A percentile compares a stretch with the other conserved stretches of the same genome.
Conservation (phyloP, 1,140 invertebrate species). For the Berghia stephanieae region DNA sequence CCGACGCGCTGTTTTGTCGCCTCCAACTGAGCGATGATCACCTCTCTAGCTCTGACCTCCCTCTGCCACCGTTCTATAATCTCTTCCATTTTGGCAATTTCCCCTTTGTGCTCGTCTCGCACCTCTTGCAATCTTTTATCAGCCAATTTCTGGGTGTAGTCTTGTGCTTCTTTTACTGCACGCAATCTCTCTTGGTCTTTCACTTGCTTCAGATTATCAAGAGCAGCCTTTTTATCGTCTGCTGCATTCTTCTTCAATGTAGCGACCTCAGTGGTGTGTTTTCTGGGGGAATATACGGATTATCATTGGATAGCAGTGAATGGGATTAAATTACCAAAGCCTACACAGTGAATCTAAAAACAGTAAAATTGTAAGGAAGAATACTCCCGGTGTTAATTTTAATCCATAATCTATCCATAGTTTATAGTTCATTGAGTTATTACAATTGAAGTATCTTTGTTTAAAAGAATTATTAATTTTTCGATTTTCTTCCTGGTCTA, state of each 20-base stretch:
- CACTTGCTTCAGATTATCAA: not conserved
- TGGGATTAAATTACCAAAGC: not conserved
- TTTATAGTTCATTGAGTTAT: too few relatives aligned
- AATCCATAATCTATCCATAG: too few relatives aligned
- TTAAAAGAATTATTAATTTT: too few relatives aligned
- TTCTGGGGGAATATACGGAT: too few relatives aligned
- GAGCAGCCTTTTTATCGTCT: not conserved
- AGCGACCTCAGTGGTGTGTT: not conserved
- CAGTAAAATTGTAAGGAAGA: too few relatives aligned
- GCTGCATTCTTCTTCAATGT: not conserved
- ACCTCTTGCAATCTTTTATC: not conserved
- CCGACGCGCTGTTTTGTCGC: not conserved
- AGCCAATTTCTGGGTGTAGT: not conserved
- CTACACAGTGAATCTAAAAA: too few relatives aligned
- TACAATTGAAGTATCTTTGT: too few relatives aligned
- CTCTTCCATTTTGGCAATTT: not conserved
- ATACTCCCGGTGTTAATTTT: too few relatives aligned
- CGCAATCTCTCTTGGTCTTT: constrained; percentile 4
- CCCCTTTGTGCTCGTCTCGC: not conserved
- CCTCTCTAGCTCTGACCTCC: not conserved
- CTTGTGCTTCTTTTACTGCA: constrained; percentile 1
- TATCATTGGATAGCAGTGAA: not conserved
- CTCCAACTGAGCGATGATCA: not conserved
- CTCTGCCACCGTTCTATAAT: not conserved
- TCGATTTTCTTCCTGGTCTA: too few relatives aligned